A percentile compares a stretch with the other conserved stretches of the same genome.
These are phyloP conservation scores for Nesidiocoris tenuis DNA, from an alignment of 2,888 invertebrate genomes.

Conservation along the genomic window DNA sequence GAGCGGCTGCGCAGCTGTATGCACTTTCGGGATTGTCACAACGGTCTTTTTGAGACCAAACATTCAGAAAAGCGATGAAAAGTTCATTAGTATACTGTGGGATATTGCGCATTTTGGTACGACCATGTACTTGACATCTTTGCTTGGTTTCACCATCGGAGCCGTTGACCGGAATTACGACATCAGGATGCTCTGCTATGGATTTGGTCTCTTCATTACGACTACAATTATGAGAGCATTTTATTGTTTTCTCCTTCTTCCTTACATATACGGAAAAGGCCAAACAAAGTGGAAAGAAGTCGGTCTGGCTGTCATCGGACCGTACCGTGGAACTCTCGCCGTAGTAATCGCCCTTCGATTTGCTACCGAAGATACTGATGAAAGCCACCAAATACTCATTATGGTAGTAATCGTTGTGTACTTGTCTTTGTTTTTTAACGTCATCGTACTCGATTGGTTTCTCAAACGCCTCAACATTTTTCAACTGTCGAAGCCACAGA, in stretches of 20 bases:
- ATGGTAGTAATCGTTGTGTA: not conserved
- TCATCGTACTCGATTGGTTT: slow-evolving; percentile 20
- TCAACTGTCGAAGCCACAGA: slow-evolving; percentile 15
- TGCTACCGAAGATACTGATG: slow-evolving; percentile 7
- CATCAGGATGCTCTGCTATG: slow-evolving; percentile 12
- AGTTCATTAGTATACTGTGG: not conserved
- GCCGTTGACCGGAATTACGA: not conserved
- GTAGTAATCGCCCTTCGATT: slow-evolving; percentile 4
- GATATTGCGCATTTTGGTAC: not conserved
- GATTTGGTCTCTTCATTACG: not conserved
- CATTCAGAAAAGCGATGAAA: not conserved
- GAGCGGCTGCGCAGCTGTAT: slow-evolving; percentile 19
- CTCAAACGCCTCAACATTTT: slow-evolving; percentile 13
- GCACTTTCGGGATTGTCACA: not conserved
- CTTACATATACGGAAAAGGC: slow-evolving; percentile 1
- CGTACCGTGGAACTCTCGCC: slow-evolving; percentile 13
- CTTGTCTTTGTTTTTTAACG: slow-evolving; percentile 17
- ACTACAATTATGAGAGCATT: slow-evolving; percentile 12
- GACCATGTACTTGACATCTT: not conserved
- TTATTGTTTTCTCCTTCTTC: slow-evolving; percentile 5
- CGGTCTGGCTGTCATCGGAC: slow-evolving; percentile 17
- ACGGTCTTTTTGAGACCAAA: slow-evolving; percentile 14
- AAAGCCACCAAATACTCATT: not conserved
- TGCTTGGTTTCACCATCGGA: slow-evolving; percentile 18
- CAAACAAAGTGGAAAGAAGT: slow-evolving; percentile 29